A percentile compares a stretch with the other conserved stretches of the same genome.
phyloP scores from a whole-genome alignment of 2,113 vertebrate genomes.

The Struthio camelus region DNA sequence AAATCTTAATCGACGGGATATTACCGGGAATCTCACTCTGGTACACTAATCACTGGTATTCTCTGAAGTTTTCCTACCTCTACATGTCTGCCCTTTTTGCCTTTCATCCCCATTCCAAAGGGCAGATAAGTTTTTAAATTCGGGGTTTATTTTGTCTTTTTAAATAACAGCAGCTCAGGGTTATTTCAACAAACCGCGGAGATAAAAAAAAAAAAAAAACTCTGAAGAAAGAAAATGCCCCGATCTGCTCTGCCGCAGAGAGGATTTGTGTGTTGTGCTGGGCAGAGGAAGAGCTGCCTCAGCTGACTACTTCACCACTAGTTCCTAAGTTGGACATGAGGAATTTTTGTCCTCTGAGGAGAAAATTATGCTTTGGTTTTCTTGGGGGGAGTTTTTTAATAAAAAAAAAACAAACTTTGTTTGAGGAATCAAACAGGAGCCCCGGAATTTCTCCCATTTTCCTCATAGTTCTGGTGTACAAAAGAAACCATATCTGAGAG shows the following conservation, averaged over 20 bases:
- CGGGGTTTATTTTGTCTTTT: neutral
- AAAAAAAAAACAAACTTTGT: too few relatives aligned
- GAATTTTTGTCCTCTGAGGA: neutral
- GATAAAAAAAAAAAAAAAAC: neutral
- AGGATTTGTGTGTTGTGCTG: neutral
- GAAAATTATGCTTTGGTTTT: neutral
- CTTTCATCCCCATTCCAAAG: neutral
- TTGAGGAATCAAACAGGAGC: neutral
- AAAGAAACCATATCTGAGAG: neutral
- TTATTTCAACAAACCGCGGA: neutral
- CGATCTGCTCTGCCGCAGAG: neutral
- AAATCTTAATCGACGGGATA: neutral
- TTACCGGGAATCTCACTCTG: neutral
- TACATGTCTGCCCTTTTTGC: neutral
- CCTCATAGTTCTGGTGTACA: fast-evolving
- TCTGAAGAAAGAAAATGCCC: neutral
- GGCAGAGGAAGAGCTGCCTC: neutral
- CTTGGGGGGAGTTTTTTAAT: too few relatives aligned
- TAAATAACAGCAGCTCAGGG: neutral
- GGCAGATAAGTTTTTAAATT: neutral
- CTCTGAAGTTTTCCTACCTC: neutral
- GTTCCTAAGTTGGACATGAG: neutral
- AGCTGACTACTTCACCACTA: neutral
- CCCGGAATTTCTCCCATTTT: neutral
- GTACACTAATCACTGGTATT: neutral